Percentiles rank a stretch among this genome's conserved stretches.
Conservation (phyloP, 2,113 vertebrate species). For the Mustelus asterias region DNA sequence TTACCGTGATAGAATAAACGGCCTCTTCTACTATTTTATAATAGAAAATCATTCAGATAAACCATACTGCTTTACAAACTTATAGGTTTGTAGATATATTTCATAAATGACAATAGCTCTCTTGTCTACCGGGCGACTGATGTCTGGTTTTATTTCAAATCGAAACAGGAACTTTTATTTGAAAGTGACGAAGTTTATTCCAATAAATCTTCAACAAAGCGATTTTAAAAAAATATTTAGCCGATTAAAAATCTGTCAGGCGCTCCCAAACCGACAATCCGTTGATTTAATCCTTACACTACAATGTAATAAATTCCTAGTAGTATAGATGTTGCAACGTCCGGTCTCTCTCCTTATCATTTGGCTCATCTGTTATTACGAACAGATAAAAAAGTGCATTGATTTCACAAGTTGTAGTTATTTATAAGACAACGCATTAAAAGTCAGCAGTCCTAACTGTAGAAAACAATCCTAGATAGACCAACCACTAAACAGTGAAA, state of each 20-base stretch:
- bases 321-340: background rate
- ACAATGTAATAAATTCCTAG: background rate
- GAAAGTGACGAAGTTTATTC: background rate
- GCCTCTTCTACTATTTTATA: background rate
- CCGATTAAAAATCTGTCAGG: background rate
- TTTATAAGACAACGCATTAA: background rate
- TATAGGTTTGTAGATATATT: background rate
- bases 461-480: background rate
- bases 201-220: background rate
- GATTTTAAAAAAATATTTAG: background rate
- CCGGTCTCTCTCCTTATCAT: background rate
- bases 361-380: background rate
- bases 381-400: background rate
- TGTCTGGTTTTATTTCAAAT: background rate
- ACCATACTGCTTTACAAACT: background rate
- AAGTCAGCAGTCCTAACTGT: background rate
- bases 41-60: background rate
- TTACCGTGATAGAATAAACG: background rate
- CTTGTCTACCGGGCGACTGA: too few relatives aligned
- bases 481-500: background rate
- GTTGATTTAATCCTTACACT: background rate
- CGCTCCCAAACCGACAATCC: background rate
- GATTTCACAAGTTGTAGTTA: background rate
- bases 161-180: background rate
- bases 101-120: background rate